Evolutionary conservation across 2,797 vertebrate species (phyloP), one percentile per base, ranked within the genome.

Genomic region (Pterois miles): DNA sequence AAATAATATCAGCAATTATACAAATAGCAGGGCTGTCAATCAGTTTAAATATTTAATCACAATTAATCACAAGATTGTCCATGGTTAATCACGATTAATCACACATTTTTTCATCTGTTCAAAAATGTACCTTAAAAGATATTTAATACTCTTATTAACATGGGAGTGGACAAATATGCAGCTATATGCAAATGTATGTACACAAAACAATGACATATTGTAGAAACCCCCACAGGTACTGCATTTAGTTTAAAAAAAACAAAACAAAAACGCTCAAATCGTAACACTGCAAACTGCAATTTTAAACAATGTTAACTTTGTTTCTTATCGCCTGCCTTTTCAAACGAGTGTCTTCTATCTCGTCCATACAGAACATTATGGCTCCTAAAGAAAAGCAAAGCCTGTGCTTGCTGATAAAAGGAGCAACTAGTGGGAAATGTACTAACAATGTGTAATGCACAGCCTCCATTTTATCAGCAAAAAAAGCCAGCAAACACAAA

Each of bases 311-410:
- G n/a, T n/a, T n/a, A 31, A 46, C 8, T n/a, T n/a, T 23, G 25
- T 54, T 54, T 53, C 34, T 52, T 40, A 48, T 77, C 34, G 52
- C 50, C 16, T 58, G n/a, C n/a, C 58, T 13, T 20, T 69, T 50
- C 20, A 71, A 73, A 33, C 13, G 63, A 8, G n/a, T 12, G 36
- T 27, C 18, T 9, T 60, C 6, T 36, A 43, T 43, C n/a, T 67
- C 14, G 46, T 33, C 5, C 8, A 34, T 43, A 69, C 7, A 77
- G 31, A 71, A 43, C n/a, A 73, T 58, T 48, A 36, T 2, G n/a
- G 50, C 50, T 48, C 59, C 40, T 14, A 52, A 65, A 67, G 8
- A 25, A 72, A 65, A 53, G 20, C 65, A 78, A 43, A 48, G 8
- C 31, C 29, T 64, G 27, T 53, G 18, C 1, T 16, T 18, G 20